phyloP scores from a whole-genome alignment of 1,140 invertebrate species.

The Drosophila biarmipes region DNA sequence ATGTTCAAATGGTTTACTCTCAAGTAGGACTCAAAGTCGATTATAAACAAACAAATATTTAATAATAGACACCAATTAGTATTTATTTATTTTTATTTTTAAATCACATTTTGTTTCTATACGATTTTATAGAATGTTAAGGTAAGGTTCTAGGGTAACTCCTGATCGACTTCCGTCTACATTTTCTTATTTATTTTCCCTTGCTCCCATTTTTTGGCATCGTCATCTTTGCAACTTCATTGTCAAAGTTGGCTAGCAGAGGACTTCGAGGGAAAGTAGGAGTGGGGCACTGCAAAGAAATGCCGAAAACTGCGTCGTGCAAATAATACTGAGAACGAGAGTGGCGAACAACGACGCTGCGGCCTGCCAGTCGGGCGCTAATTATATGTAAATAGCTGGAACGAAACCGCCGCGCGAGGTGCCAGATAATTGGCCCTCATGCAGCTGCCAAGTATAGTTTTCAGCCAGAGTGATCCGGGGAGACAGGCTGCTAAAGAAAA shows the following conservation, averaged over 20 bases:
- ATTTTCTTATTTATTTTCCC: constrained; percentile 35
- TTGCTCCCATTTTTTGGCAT: constrained; percentile 34
- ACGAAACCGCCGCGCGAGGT: constrained; percentile 44
- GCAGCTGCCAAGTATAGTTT: constrained; percentile 18
- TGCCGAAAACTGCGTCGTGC: constrained; percentile 24
- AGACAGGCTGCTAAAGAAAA: constrained; percentile 5
- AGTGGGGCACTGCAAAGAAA: constrained; percentile 17
- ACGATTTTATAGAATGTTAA: neutral
- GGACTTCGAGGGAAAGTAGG: neutral
- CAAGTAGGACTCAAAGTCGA: too few species aligned
- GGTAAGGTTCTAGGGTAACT: neutral
- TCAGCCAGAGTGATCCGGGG: constrained; percentile 22
- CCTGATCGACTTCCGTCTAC: neutral
- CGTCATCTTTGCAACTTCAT: constrained; percentile 75
- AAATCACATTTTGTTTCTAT: too few species aligned
- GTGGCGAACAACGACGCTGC: constrained; percentile 21
- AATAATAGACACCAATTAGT: too few species aligned
- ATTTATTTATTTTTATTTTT: too few species aligned
- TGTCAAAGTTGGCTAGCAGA: constrained; percentile 65
- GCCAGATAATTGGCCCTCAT: constrained; percentile 67
- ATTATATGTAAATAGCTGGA: constrained; percentile 79
- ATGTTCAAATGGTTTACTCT: too few species aligned
- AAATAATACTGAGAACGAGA: constrained; percentile 24
- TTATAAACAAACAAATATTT: too few species aligned
- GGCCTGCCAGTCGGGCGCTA: constrained; percentile 58